A percentile compares a stretch with the other conserved stretches of the same genome.
These are phyloP conservation scores for Mus spretus DNA, from an alignment of 2,797 vertebrate species.

Conservation along the genomic window DNA sequence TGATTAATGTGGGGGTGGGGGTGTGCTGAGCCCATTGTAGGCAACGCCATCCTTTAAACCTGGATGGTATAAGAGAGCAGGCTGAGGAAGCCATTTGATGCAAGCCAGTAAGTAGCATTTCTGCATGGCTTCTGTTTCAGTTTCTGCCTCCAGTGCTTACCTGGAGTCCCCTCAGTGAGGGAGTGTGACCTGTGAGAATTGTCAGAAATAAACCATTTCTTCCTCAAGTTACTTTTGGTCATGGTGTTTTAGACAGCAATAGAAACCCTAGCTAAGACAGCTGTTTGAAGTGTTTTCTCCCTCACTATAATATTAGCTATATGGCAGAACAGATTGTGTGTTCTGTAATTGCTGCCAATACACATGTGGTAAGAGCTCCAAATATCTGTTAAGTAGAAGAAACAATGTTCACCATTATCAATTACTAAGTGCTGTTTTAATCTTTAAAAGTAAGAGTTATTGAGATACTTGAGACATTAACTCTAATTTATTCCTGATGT, in stretches of 20 bases:
- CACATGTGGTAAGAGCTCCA: neutral
- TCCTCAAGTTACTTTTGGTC: neutral
- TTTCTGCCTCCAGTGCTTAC: neutral
- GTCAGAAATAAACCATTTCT: neutral
- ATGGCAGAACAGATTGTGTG: neutral
- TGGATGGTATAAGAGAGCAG: neutral
- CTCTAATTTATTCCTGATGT: neutral
- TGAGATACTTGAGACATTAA: neutral
- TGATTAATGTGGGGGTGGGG: neutral
- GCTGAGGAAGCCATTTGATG: neutral
- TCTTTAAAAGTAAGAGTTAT: neutral
- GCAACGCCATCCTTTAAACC: neutral
- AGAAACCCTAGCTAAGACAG: neutral
- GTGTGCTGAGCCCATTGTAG: neutral
- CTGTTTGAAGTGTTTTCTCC: neutral
- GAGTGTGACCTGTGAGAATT: neutral
- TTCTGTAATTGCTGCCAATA: neutral
- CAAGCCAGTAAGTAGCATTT: neutral
- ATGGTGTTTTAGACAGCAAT: neutral
- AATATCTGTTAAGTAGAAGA: neutral
- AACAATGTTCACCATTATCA: neutral
- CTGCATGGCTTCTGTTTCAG: neutral
- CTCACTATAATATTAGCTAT: neutral
- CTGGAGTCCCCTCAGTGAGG: neutral
- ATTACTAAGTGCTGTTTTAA: constrained; percentile 11